Base-by-base conservation (phyloP, 2,797 vertebrate species). In the Pangasius djambal region DNA sequence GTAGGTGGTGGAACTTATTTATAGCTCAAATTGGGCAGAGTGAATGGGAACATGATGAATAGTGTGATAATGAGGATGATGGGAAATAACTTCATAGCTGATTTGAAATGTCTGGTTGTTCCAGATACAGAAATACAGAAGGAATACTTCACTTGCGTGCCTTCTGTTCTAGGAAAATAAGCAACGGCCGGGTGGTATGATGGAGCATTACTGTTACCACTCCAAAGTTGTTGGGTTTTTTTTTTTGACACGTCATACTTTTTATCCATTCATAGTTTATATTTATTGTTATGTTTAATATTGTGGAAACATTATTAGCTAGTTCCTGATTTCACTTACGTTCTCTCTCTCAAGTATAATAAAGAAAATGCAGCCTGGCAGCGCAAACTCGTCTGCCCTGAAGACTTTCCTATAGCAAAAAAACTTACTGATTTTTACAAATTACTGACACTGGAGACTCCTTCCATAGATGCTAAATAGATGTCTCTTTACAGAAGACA, bases 11-110 rank as follows among this genome's bases (percentile, higher is more conserved):
- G 6, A 65, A 31, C 31, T 85, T 85, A 70, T 85, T 69, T 69
- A 85, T 85, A 52, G 61, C 63, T 69, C 9, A 85, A 52, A 34
- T 65, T 85, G 63, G 83, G 44, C 61, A 31, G 83, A 31, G 40
- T 84, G 37, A 28, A 70, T 70, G 16, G 44, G 83, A 85, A 85
- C 63, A 31, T 37, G 65, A 69, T 85, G 63, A 69, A 70, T 34
- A 69, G 28, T 20, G 44, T 22, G 83, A 69, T 85, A 34, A 69
- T 69, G 83, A 52, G 65, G 48, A 67, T 13, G 28, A 70, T 50
- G 65, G 59, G 18, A 83, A 65, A 44, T 44, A 44, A 63, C 81
- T 79, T 79, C 28, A 18, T 31, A 55, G 34, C 55, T 31, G n/a
- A 84, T 84, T 67, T 22, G 40, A 50, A 67, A 84, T n/a, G 40